These are phyloP conservation scores for Cosmia pyralina DNA, from an alignment of 2,888 invertebrate genomes.

Conservation along the genomic window DNA sequence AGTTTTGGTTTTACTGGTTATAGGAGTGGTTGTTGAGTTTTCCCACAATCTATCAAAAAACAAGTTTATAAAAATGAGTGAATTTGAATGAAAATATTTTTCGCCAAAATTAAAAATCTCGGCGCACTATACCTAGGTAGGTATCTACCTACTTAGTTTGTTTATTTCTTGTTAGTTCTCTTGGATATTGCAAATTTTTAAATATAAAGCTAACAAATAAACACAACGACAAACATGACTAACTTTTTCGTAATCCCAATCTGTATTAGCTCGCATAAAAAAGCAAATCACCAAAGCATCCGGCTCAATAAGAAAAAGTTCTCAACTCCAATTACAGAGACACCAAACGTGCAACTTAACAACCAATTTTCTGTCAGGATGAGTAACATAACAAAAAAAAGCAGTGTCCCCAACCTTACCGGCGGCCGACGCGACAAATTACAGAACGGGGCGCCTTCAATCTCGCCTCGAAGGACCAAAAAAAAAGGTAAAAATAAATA, in stretches of 20 bases:
- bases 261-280: constrained; percentile 20
- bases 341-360: constrained; percentile 65
- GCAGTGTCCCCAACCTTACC: constrained; percentile 66
- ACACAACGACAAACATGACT: not conserved
- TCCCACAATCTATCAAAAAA: not conserved
- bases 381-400: constrained; percentile 70
- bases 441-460: constrained; percentile 80
- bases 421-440: constrained; percentile 83
- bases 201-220: not conserved
- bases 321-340: constrained; percentile 62
- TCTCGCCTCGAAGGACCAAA: constrained; percentile 75
- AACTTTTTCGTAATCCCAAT: not conserved
- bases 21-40: not conserved
- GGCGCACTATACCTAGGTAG: not conserved
- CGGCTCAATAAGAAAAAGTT: constrained; percentile 51
- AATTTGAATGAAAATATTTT: not conserved
- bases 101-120: not conserved
- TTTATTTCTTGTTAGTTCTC: not conserved
- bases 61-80: not conserved
- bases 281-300: constrained; percentile 39
- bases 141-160: too few species aligned
- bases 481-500: constrained; percentile 72
- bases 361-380: constrained; percentile 75
- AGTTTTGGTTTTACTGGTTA: constrained; percentile 5
- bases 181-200: not conserved